Evolutionary conservation across 2,888 invertebrate genomes (phyloP).

Genomic region (Psococerastis gibbosa): DNA sequence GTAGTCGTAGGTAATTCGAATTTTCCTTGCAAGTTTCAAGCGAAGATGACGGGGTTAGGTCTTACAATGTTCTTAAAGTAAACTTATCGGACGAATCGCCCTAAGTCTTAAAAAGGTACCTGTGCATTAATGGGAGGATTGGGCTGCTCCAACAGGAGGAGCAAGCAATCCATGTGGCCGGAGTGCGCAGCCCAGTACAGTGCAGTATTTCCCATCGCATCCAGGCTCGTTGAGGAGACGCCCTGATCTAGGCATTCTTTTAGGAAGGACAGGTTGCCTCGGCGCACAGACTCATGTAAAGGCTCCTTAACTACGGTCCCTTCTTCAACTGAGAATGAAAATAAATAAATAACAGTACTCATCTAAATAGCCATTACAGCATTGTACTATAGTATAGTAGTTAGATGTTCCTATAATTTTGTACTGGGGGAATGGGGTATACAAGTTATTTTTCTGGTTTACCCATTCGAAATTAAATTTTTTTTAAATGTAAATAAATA

Average conservation of each 20-base stretch:
- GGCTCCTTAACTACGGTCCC: constrained; percentile 38
- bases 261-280: constrained; percentile 39
- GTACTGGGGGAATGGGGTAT: too few species aligned
- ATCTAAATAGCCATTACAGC: too few species aligned
- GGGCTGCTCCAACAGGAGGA: constrained; percentile 29
- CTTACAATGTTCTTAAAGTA: too few species aligned
- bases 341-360: too few species aligned
- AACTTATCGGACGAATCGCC: constrained; percentile 2
- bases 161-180: constrained; percentile 36
- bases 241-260: constrained; percentile 37
- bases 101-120: constrained; percentile 20
- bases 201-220: constrained; percentile 42
- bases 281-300: constrained; percentile 42
- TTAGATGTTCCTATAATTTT: too few species aligned
- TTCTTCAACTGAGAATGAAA: constrained; percentile 37
- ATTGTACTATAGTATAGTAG: too few species aligned
- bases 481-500: too few species aligned
- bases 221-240: constrained; percentile 41
- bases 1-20: constrained; percentile 1
- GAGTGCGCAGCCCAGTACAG: constrained; percentile 44
- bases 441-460: too few species aligned
- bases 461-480: too few species aligned
- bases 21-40: too few species aligned
- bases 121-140: constrained; percentile 26
- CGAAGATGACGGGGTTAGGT: constrained; percentile 4